Base-by-base conservation (phyloP, 2,797 vertebrate genomes). In the Rhinophrynus dorsalis region DNA sequence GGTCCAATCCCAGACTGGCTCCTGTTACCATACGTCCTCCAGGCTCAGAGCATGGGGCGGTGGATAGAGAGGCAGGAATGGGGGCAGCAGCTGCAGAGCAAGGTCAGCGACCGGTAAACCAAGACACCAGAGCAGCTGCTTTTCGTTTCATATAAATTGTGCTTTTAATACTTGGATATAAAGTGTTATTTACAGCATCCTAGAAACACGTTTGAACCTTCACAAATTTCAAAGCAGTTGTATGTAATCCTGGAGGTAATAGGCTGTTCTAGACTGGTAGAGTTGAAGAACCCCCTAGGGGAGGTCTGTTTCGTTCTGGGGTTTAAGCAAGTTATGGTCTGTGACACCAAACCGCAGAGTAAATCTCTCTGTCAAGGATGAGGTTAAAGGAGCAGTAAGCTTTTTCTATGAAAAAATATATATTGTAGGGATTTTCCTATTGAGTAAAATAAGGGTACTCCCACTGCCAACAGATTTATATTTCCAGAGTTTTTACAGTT, bases 141-240 rank as follows among this genome's bases (percentile, higher is more conserved):
- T 33, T 20, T 40, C 17, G 21, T 32, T 72, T 72, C 35, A 30
- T 73, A 59, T 30, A 66, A 73, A 73, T 54, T 12, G 54, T 37
- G 32, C 24, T 33, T 73, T 72, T 72, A 72, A 51, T 72, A 33
- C 21, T 30, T 42, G 45, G 26, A 59, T 72, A 59, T 33, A 72
- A 51, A 10, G 27, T 42, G 33, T 30, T 72, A 72, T 73, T 33
- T 73, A 66, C 69, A 69, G 12, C 10, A 26, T 57, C 42, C 17
- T 15, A 33, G 38, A 27, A 61, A 52, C 57, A 62, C 18, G 15
- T 17, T 13, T 18, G 15, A 30, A 11, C 40, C 9, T 11, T 20
- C 17, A n/a, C 2, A 18, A 44, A 7, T 3, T 44, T 11, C 5
- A 20, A 11, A 1, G 18, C 20, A 18, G 15, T 20, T 15, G 40